Base-by-base conservation (phyloP, 1,140 invertebrate species). In the Chymomyza costata region DNA sequence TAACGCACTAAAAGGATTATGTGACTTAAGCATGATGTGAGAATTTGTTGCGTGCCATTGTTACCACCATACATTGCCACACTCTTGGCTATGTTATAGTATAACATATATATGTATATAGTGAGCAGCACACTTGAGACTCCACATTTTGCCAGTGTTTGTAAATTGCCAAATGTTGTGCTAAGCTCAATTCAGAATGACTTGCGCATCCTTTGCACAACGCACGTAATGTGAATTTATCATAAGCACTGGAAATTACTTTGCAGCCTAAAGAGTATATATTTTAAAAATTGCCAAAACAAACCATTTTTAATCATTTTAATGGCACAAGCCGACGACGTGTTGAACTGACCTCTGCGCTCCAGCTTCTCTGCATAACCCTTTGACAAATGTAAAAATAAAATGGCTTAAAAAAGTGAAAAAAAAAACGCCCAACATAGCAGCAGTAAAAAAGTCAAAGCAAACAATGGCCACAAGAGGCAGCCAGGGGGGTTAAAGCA, bases 1-100 rank as follows among this genome's bases (percentile, higher is more conserved):
- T 57, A 80, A 55, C 58, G 10, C 25, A 67, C 73, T 78, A 80
- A 78, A 78, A 78, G 73, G 73, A 80, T 78, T 78, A 78, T 80
- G 73, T 73, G 71, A 76, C 52, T 78, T 80, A 68, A 65, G 48
- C 65, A 62, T 68, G 67, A 73, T 80, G 73, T 78, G 73, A 80
- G 69, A 78, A 80, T 78, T 73, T 73, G 73, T 71, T 66, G 62
- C 50, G 47, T 65, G 70, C 60, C 60, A 48, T 58, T 30, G 32
- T 19, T 51, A 25, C 21, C 46, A 34, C 18, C n/a, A 51, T 21
- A 25, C 38, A 11, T 17, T 57, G 46, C 28, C 34, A n/a, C 31
- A 25, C 13, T 39, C 39, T 32, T 43, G 39, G 53, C 73, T 53
- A 46, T 59, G 65, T 41, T 37, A n/a, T n/a, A n/a, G n/a, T n/a